These are phyloP conservation scores for Oncorhynchus masou DNA, from an alignment of 2,113 vertebrate genomes.

Conservation along the genomic window DNA sequence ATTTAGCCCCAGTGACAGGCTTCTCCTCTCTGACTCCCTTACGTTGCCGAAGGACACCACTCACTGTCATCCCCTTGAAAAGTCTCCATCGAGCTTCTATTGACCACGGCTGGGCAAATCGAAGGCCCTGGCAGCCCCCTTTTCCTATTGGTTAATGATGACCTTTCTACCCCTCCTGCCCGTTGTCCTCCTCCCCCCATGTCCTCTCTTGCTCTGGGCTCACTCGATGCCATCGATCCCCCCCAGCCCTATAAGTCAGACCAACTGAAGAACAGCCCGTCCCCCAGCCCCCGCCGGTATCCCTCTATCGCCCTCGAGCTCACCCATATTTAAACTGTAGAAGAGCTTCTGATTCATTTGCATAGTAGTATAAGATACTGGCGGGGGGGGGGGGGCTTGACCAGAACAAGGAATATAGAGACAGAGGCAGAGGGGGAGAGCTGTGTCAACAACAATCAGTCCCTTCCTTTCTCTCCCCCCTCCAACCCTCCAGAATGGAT, in stretches of 20 bases:
- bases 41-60: conserved; percentile 25
- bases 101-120: conserved; percentile 53
- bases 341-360: too few species aligned
- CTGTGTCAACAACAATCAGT: too few species aligned
- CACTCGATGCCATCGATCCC: conserved; percentile 52
- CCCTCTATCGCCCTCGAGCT: too few species aligned
- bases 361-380: too few species aligned
- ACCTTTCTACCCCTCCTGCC: conserved; percentile 10
- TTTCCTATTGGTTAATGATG: conserved; percentile 53
- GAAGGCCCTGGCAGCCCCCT: conserved; percentile 50
- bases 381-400: too few species aligned
- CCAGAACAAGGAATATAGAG: too few species aligned
- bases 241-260: conserved; percentile 11
- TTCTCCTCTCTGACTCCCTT: neutral
- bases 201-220: conserved; percentile 30
- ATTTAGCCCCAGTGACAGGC: neutral
- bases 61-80: conserved; percentile 36
- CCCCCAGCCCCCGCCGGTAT: too few species aligned
- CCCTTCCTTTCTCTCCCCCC: too few species aligned
- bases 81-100: conserved; percentile 48
- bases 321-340: too few species aligned
- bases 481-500: too few species aligned
- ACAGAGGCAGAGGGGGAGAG: too few species aligned
- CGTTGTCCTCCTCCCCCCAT: conserved; percentile 22
- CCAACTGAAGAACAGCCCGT: neutral